A percentile compares a stretch with the other conserved stretches of the same genome.
These are phyloP conservation scores for Melanotaenia duboulayi DNA, from an alignment of 2,113 vertebrate species.

Conservation along the genomic window DNA sequence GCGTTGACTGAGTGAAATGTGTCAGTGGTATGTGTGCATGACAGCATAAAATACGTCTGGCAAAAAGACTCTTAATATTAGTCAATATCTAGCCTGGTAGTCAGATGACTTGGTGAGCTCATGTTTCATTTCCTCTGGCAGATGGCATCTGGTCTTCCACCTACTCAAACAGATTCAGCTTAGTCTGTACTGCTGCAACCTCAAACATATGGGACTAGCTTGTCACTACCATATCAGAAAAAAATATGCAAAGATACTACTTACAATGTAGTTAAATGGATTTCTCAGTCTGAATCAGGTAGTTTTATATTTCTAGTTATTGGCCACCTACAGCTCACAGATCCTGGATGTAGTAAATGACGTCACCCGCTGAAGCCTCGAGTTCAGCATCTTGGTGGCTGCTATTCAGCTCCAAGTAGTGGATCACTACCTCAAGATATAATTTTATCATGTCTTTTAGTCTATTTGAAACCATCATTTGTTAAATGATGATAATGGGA, in stretches of 20 bases:
- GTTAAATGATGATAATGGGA: neutral
- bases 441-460: neutral
- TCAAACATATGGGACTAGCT: neutral
- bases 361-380: neutral
- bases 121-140: constrained; percentile 10
- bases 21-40: constrained; percentile 29
- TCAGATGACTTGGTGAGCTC: neutral
- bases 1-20: constrained; percentile 41
- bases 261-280: no score
- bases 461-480: neutral
- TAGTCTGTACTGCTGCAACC: neutral
- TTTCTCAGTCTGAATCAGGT: no score
- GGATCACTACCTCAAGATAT: no score
- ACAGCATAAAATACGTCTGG: constrained; percentile 21
- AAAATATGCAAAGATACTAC: no score
- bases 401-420: neutral
- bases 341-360: neutral
- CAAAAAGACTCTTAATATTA: constrained; percentile 8
- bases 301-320: neutral
- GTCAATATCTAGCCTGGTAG: constrained; percentile 2
- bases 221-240: no score
- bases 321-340: neutral
- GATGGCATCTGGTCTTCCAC: neutral
- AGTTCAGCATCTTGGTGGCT: neutral
- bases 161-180: neutral